Evolutionary conservation across 2,797 vertebrate species (phyloP).

Genomic region (Rhabdophis nuchalis): DNA sequence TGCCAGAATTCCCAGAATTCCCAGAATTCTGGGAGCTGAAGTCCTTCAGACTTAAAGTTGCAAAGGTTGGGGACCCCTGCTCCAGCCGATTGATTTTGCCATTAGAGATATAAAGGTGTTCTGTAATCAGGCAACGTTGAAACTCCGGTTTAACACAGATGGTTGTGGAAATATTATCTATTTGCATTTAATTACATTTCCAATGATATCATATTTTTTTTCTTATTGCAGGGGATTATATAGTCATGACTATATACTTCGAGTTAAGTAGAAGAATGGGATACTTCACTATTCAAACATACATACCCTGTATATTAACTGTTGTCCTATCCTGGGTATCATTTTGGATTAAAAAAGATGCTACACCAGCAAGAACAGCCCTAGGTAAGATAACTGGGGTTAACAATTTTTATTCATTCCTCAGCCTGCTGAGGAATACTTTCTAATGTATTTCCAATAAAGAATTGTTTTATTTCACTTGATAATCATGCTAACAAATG

Average conservation of each 20-base stretch:
- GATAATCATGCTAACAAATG: background rate
- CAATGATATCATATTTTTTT: slow-evolving; percentile 4
- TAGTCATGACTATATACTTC: slow-evolving; percentile 96
- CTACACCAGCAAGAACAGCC: slow-evolving; percentile 92
- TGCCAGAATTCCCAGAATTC: no score
- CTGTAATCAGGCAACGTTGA: background rate
- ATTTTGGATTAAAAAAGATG: slow-evolving; percentile 98
- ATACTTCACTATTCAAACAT: slow-evolving; percentile 97
- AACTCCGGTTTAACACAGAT: background rate
- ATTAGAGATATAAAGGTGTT: background rate
- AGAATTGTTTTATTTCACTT: background rate
- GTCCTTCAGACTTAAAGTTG: no score
- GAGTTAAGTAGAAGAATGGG: slow-evolving; percentile 95
- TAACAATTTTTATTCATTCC: background rate
- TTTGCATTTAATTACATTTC: background rate
- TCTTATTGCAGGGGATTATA: slow-evolving; percentile 84
- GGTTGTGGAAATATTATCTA: background rate
- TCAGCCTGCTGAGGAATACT: background rate
- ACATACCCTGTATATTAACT: slow-evolving; percentile 94
- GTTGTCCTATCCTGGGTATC: slow-evolving; percentile 97
- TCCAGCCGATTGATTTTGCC: background rate
- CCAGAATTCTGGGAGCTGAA: no score
- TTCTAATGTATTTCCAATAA: background rate
- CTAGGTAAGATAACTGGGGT: slow-evolving; percentile 76
- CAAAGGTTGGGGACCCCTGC: no score